Conservation (phyloP, 2,113 vertebrate genomes). For the Vidua chalybeata region DNA sequence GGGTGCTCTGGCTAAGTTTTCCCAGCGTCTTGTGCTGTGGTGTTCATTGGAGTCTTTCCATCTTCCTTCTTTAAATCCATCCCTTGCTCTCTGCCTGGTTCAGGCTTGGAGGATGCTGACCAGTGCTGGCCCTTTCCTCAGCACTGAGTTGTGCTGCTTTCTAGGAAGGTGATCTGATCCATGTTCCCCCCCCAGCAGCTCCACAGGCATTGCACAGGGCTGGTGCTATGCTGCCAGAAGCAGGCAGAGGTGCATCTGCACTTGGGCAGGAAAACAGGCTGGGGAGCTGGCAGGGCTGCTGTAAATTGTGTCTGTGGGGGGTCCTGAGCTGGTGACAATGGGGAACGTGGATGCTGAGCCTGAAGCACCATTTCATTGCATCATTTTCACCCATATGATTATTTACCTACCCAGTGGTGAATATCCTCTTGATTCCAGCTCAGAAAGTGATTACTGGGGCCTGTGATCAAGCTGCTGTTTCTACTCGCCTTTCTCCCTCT, state of each 20-base stretch:
- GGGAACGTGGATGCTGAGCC: background rate
- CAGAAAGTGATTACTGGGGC: background rate
- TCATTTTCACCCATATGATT: background rate
- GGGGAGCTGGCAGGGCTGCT: background rate
- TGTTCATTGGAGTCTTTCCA: background rate
- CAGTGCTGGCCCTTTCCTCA: background rate
- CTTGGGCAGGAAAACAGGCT: accelerated
- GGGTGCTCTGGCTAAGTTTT: background rate
- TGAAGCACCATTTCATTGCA: background rate
- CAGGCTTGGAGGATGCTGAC: background rate
- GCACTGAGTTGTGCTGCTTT: background rate
- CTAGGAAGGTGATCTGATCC: background rate
- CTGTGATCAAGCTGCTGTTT: background rate
- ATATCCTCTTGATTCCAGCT: background rate
- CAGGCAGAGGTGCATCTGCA: background rate
- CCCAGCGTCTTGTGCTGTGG: background rate
- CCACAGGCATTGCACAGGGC: background rate
- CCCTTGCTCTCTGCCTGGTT: background rate
- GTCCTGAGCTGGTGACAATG: background rate
- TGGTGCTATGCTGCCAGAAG: background rate
- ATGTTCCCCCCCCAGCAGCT: background rate
- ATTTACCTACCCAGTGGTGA: background rate
- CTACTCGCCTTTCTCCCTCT: background rate
- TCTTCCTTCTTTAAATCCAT: background rate
- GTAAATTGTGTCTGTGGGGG: background rate